Evolutionary conservation across 1,140 invertebrate species (phyloP).

Genomic region (Gryllus bimaculatus): DNA sequence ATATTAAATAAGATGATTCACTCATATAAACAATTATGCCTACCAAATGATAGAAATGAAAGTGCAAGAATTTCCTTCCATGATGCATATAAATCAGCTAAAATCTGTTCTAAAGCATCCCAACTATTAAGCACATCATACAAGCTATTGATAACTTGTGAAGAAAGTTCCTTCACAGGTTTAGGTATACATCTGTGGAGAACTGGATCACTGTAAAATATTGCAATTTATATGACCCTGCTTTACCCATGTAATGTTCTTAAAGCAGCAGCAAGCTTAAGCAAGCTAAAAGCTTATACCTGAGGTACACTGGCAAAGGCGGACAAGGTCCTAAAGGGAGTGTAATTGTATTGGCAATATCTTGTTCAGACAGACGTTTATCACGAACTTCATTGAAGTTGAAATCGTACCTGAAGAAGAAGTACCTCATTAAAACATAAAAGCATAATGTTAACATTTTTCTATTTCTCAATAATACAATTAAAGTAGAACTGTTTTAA

Average conservation of each 20-base stretch:
- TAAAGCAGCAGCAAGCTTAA: background rate
- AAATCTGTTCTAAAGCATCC: conserved; percentile 78
- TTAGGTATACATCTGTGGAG: conserved; percentile 81
- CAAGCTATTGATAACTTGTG: conserved; percentile 46
- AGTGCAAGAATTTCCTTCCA: conserved; percentile 78
- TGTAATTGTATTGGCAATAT: conserved; percentile 32
- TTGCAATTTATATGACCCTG: background rate
- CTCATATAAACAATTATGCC: conserved; percentile 28
- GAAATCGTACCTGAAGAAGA: conserved; percentile 50
- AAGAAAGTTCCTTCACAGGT: conserved; percentile 46
- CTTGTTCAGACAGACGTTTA: conserved; percentile 11
- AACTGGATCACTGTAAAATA: conserved; percentile 51
- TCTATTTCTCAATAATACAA: background rate
- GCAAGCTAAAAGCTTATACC: conserved; percentile 28
- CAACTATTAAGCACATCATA: conserved; percentile 77
- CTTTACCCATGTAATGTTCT: background rate
- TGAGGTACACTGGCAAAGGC: conserved; percentile 56
- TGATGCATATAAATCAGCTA: conserved; percentile 77
- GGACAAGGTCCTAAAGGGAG: conserved; percentile 62
- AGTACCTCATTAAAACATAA: conserved; percentile 6
- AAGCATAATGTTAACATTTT: background rate
- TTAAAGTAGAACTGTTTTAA: background rate
- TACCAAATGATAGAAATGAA: conserved; percentile 71
- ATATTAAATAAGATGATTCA: background rate
- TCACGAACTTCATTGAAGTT: conserved; percentile 35